Evolutionary conservation across 2,113 vertebrate species (phyloP).

Genomic region (Herpailurus yagouaroundi): DNA sequence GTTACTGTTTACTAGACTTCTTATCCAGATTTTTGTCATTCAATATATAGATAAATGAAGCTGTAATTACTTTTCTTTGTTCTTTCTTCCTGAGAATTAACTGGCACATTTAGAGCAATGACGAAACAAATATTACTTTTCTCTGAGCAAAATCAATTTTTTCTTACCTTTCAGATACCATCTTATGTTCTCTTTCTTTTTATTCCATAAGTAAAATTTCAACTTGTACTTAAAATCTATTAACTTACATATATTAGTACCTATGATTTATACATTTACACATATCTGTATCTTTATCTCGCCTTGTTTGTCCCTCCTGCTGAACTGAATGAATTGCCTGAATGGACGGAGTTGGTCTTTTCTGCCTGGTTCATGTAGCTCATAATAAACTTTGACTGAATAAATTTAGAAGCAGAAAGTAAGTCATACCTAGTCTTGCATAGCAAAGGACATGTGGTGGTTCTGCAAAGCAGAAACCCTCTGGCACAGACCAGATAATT

Average conservation of each 20-base stretch:
- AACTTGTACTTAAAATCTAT: background rate
- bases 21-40: background rate
- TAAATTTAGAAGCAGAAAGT: constrained; percentile 48
- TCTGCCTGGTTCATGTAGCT: background rate
- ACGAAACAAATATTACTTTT: background rate
- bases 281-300: background rate
- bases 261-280: background rate
- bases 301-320: background rate
- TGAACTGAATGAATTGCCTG: background rate
- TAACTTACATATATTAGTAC: background rate
- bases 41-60: background rate
- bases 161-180: background rate
- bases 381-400: constrained; percentile 20
- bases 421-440: constrained; percentile 27
- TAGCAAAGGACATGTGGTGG: background rate
- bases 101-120: background rate
- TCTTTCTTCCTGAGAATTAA: constrained; percentile 5
- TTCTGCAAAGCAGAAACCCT: background rate
- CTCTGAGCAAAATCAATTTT: background rate
- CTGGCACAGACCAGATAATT: constrained; percentile 35
- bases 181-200: background rate
- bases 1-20: background rate
- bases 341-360: background rate
- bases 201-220: background rate
- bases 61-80: background rate